Conservation (phyloP, 1,140 invertebrate genomes). For the Brachionus sp. region DNA sequence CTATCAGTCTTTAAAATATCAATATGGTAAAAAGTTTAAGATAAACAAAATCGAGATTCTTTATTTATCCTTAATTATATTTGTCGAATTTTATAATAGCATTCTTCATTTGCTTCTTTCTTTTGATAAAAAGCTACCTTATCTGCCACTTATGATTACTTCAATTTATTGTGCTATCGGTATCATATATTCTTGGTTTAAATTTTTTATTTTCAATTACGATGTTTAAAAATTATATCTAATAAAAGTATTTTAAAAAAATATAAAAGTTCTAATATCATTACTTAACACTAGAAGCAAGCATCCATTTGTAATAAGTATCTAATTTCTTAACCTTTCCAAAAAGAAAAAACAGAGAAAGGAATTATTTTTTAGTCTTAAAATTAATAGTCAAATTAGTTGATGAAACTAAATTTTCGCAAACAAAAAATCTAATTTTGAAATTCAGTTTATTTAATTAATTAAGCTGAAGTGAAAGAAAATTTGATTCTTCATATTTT, state of each 20-base stretch:
- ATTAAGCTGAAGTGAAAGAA: too few species aligned
- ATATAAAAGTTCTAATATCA: too few species aligned
- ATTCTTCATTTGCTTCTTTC: not conserved
- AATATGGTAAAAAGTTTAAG: not conserved
- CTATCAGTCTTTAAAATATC: not conserved
- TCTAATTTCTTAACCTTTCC: too few species aligned
- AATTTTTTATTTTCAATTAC: slow-evolving; percentile 3
- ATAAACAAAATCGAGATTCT: slow-evolving; percentile 20
- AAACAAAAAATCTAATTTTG: too few species aligned
- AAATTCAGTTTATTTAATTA: too few species aligned
- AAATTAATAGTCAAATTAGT: too few species aligned
- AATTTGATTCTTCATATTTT: too few species aligned
- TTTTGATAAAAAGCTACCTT: slow-evolving; percentile 23
- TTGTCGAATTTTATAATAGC: not conserved
- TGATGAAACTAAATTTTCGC: too few species aligned
- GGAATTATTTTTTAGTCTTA: too few species aligned
- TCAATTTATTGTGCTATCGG: slow-evolving; percentile 25
- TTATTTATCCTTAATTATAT: not conserved
- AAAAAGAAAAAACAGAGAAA: too few species aligned
- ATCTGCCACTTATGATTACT: slow-evolving; percentile 29
- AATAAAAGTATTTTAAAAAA: not conserved
- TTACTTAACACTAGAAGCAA: too few species aligned
- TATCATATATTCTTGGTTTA: slow-evolving; percentile 21
- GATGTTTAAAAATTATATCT: not conserved
- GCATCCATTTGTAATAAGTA: too few species aligned